phyloP scores from a whole-genome alignment of 2,888 invertebrate species.

The Archips xylosteana region DNA sequence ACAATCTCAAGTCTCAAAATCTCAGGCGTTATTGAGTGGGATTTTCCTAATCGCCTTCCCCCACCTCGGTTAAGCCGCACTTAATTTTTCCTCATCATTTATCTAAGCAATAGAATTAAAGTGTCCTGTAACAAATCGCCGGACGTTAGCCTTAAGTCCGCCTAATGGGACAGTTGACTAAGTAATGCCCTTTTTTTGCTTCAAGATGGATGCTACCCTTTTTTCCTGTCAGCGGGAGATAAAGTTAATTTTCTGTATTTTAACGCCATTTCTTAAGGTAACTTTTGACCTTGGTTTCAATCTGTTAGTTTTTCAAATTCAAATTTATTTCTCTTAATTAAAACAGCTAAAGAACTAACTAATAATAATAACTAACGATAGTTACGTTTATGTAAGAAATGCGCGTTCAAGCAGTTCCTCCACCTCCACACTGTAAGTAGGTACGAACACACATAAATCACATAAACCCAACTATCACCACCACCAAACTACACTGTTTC shows the following conservation, averaged over 20 bases:
- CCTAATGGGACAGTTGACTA: constrained; percentile 55
- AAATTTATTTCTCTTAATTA: too few species aligned
- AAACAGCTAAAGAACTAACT: too few species aligned
- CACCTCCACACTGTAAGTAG: too few species aligned
- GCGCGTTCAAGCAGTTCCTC: too few species aligned
- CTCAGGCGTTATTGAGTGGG: constrained; percentile 5
- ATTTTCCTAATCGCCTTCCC: constrained; percentile 9
- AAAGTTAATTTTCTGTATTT: constrained; percentile 19
- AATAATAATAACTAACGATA: too few species aligned
- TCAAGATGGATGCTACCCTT: constrained; percentile 53
- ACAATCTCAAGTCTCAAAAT: not conserved
- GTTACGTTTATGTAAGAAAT: too few species aligned
- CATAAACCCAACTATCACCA: too few species aligned
- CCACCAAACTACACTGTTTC: too few species aligned
- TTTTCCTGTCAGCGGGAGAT: constrained; percentile 43
- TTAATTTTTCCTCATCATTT: constrained; percentile 47
- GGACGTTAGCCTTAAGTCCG: constrained; percentile 51
- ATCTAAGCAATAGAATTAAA: constrained; percentile 54
- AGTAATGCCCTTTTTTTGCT: constrained; percentile 52
- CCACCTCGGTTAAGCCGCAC: constrained; percentile 25
- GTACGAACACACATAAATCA: too few species aligned
- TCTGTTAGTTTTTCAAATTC: not conserved
- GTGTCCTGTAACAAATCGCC: constrained; percentile 50
- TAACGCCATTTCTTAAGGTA: constrained; percentile 1
- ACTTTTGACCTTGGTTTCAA: not conserved